These are phyloP conservation scores for Gastrophryne carolinensis DNA, from an alignment of 2,797 vertebrate species.

Conservation along the genomic window DNA sequence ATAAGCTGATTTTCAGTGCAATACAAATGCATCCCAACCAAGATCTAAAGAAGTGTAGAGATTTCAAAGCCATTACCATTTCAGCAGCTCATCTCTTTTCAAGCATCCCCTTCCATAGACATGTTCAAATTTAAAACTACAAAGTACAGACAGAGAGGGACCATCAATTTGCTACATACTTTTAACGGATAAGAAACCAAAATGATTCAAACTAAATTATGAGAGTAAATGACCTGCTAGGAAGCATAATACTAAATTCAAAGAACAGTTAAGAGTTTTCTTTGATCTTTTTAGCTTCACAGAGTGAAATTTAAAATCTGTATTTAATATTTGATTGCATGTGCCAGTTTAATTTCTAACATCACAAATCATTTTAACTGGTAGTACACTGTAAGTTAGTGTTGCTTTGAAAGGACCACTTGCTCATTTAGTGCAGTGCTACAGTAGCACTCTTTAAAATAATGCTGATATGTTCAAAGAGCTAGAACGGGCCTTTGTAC, in stretches of 20 bases:
- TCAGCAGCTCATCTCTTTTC: constrained; percentile 70
- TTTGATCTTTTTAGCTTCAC: constrained; percentile 77
- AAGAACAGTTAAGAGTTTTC: constrained; percentile 73
- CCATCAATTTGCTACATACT: constrained; percentile 67
- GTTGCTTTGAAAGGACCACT: constrained; percentile 72
- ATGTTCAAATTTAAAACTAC: constrained; percentile 74
- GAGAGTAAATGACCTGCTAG: constrained; percentile 75
- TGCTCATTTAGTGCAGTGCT: constrained; percentile 59
- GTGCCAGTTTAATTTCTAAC: constrained; percentile 72
- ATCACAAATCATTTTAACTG: constrained; percentile 74
- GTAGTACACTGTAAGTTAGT: constrained; percentile 70
- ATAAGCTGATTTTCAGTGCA: constrained; percentile 57
- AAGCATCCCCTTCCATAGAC: constrained; percentile 64
- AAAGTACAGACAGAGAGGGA: constrained; percentile 65
- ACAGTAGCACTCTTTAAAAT: constrained; percentile 18
- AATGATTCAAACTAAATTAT: constrained; percentile 82
- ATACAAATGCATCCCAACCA: constrained; percentile 63
- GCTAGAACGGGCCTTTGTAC: no score
- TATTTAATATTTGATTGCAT: constrained; percentile 78
- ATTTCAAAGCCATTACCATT: constrained; percentile 74
- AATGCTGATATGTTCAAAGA: constrained; percentile 8
- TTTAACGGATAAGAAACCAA: constrained; percentile 78
- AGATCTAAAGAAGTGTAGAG: constrained; percentile 69
- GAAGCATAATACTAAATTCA: constrained; percentile 76
- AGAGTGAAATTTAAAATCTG: constrained; percentile 77